A percentile compares a stretch with the other conserved stretches of the same genome.
Conservation (phyloP, 2,888 invertebrate species). For the Meganola albula region DNA sequence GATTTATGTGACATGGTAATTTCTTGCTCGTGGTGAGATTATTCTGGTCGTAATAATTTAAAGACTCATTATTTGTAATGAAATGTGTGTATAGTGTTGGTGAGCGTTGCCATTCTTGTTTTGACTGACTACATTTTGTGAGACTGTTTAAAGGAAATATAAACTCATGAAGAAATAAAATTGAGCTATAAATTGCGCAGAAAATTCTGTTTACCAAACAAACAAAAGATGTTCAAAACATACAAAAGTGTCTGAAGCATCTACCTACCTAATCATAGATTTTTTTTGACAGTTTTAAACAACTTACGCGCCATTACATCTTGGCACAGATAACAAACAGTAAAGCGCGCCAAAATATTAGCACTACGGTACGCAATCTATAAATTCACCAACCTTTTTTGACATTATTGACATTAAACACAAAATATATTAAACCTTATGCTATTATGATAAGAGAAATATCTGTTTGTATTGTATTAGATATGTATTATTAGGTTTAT, state of each 20-base stretch:
- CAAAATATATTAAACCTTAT: slow-evolving; percentile 8
- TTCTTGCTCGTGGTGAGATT: slow-evolving; percentile 1
- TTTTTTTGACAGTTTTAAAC: too few species aligned
- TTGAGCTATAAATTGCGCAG: too few species aligned
- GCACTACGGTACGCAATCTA: slow-evolving; percentile 20
- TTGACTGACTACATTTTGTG: too few species aligned
- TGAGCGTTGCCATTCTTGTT: too few species aligned
- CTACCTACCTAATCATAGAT: too few species aligned
- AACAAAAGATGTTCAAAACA: too few species aligned
- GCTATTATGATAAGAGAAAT: neutral
- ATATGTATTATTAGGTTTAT: slow-evolving; percentile 9
- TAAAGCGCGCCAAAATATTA: slow-evolving; percentile 24
- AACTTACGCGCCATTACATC: slow-evolving; percentile 8
- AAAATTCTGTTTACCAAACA: too few species aligned
- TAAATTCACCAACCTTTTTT: slow-evolving; percentile 3
- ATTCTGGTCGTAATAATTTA: slow-evolving; percentile 4
- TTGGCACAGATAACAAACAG: slow-evolving; percentile 24
- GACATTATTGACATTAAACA: too few species aligned
- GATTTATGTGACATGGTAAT: slow-evolving; percentile 14
- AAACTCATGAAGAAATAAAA: too few species aligned
- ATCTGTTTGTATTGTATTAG: neutral
- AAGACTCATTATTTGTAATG: neutral
- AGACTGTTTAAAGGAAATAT: too few species aligned
- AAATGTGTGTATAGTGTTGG: neutral
- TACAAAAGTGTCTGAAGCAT: too few species aligned